Evolutionary conservation across 2,888 invertebrate genomes (phyloP).

Genomic region (Reticulitermes lucifugus): DNA sequence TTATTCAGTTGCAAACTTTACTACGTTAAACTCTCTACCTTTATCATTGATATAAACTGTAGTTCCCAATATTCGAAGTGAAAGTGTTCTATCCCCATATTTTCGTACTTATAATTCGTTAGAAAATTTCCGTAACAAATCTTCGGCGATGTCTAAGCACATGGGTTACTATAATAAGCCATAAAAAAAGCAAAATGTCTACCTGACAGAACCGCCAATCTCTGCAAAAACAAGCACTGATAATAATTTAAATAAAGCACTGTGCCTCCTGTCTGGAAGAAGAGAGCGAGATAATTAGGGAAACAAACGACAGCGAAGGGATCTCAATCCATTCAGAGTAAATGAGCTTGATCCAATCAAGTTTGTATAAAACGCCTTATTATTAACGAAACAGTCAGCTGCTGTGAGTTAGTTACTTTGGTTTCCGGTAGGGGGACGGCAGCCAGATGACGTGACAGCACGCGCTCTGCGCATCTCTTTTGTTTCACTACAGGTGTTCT

Average conservation of each 20-base stretch:
- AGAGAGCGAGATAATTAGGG: neutral
- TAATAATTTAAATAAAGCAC: neutral
- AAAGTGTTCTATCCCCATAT: too few relatives aligned
- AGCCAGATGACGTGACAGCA: constrained; percentile 13
- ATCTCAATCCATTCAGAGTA: too few relatives aligned
- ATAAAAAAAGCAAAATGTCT: neutral
- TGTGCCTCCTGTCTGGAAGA: neutral
- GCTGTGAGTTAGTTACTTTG: constrained; percentile 1
- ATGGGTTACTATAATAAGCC: neutral
- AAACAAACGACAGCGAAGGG: neutral
- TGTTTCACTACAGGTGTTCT: constrained; percentile 12
- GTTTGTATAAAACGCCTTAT: neutral
- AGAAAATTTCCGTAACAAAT: too few relatives aligned
- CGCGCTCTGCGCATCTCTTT: neutral
- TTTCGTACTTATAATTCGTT: too few relatives aligned
- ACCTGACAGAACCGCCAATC: neutral
- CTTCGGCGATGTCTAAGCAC: neutral
- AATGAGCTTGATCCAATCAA: neutral
- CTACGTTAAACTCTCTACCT: too few relatives aligned
- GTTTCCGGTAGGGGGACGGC: constrained; percentile 9
- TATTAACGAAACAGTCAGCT: neutral
- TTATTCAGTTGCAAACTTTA: too few relatives aligned
- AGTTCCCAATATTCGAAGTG: too few relatives aligned
- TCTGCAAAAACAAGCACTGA: neutral
- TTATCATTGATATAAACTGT: too few relatives aligned